Base-by-base conservation (phyloP, 2,888 invertebrate genomes). In the Yponomeuta malinellus region DNA sequence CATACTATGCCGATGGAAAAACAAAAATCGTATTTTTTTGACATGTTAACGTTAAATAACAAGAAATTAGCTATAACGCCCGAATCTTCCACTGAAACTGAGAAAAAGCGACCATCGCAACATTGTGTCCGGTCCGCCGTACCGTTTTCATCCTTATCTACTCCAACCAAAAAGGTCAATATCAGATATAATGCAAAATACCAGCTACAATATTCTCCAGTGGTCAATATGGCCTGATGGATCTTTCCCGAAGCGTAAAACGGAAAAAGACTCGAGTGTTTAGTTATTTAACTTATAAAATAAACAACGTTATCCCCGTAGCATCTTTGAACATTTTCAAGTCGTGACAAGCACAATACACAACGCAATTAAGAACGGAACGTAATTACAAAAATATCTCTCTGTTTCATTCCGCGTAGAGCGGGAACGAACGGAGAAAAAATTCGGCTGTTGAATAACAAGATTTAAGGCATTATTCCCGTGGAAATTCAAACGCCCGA, bases 91-190 rank as follows among this genome's bases (percentile, higher is more conserved):
- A 15, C 5, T 63, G n/a, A 4, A 15, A 1, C n/a, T 23, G n/a
- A 64, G 64, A 64, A 23, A 64, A 12, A 64, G 10, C 12, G 1
- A n/a, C n/a, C 3, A 64, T 2, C 64, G 10, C 29, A 5, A 43
- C 12, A n/a, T 33, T 59, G 15, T 2, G 1, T 3, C 12, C 2
- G 5, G 52, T 15, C 52, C 15, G 5, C 15, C 52, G 8, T 15
- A 59, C 12, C 5, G 4, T 59, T 59, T 59, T 83, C 2, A 74
- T 81, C 83, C 89, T 0, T 84, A 79, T 74, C 72, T 87, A 43
- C 75, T 90, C 8, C 76, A 80, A 70, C 80, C 87, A 10, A 90
- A 88, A 68, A 80, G 87, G 64, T 89, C 90, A 1, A 80, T 87
- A 65, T 89, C 89, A 0, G 86, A 12, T 43, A 8, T 8, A 43